phyloP scores from a whole-genome alignment of 2,113 vertebrate species.

The Cyanistes caeruleus region DNA sequence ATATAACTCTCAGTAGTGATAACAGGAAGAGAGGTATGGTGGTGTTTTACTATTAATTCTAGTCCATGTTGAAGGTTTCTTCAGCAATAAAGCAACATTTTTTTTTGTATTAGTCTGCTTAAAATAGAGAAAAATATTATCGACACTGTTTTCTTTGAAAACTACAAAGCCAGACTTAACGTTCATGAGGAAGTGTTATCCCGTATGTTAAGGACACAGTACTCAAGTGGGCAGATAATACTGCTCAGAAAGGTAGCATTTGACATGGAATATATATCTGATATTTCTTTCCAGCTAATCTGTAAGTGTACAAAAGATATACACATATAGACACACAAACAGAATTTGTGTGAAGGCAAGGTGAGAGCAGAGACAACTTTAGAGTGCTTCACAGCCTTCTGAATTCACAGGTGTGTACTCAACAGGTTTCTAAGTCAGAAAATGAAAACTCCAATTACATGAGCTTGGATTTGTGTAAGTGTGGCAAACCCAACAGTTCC shows the following conservation, averaged over 20 bases:
- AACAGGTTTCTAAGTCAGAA: not conserved
- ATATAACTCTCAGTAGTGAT: not conserved
- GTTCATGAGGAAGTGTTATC: fast-evolving
- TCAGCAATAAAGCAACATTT: not conserved
- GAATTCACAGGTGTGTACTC: not conserved
- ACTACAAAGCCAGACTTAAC: not conserved
- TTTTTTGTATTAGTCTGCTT: not conserved
- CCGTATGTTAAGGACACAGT: not conserved
- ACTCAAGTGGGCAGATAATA: not conserved
- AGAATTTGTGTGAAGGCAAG: not conserved
- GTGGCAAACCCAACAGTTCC: fast-evolving
- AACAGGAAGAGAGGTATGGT: not conserved
- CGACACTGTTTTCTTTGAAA: not conserved
- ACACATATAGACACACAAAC: fast-evolving
- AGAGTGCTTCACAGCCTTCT: not conserved
- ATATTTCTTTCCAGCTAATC: not conserved
- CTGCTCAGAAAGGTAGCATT: not conserved
- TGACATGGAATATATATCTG: not conserved
- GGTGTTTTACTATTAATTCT: not conserved
- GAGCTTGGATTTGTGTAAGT: not conserved
- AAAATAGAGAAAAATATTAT: not conserved
- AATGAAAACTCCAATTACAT: not conserved
- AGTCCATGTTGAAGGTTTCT: not conserved
- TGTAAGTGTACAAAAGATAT: not conserved
- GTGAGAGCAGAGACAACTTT: not conserved